Conservation (phyloP, 2,888 invertebrate species). For the Coenonympha glycerion region DNA sequence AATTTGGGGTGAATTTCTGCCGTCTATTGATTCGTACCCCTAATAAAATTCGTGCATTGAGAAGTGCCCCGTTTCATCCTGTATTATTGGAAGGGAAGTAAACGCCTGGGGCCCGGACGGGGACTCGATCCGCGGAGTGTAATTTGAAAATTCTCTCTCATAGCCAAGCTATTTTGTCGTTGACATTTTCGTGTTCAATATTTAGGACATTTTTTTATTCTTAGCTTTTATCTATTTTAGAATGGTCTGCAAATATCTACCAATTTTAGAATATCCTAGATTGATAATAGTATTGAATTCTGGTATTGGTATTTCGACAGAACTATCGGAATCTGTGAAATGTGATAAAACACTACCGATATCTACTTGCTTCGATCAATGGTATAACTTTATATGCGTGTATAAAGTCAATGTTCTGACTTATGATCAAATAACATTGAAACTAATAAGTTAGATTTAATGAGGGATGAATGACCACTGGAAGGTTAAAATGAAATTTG, state of each 20-base stretch:
- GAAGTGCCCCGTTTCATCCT: slow-evolving; percentile 54
- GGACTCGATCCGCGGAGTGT: slow-evolving; percentile 45
- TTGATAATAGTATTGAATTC: no score
- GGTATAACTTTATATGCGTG: no score
- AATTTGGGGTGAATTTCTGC: slow-evolving; percentile 44
- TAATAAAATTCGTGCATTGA: slow-evolving; percentile 65
- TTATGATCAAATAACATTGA: neutral
- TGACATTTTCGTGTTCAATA: slow-evolving; percentile 2
- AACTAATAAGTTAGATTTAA: neutral
- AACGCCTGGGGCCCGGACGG: slow-evolving; percentile 49
- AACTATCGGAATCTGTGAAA: no score
- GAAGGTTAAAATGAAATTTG: neutral
- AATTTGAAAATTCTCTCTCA: slow-evolving; percentile 35
- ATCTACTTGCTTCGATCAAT: no score
- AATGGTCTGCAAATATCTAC: no score
- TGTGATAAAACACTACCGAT: no score
- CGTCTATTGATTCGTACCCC: slow-evolving; percentile 67
- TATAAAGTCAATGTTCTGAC: no score
- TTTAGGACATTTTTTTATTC: no score
- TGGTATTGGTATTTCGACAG: no score
- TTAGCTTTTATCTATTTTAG: no score
- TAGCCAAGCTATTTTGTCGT: slow-evolving; percentile 1
- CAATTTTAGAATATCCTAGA: no score
- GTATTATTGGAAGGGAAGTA: slow-evolving; percentile 51
- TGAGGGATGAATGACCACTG: neutral